Evolutionary conservation across 2,113 vertebrate species (phyloP).

Genomic region (Elachura formosa): DNA sequence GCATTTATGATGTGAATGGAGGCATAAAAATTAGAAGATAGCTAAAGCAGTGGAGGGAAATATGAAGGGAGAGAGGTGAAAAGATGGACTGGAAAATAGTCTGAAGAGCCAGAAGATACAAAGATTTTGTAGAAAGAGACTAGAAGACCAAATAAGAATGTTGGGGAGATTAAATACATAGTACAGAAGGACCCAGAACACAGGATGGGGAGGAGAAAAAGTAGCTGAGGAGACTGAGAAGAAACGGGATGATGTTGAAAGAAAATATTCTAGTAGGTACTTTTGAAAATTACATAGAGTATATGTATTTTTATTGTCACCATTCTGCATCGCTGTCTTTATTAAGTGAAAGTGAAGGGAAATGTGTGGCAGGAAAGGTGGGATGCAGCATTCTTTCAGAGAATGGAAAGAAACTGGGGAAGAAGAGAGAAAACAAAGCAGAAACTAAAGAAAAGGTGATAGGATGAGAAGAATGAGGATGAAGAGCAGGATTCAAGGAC

Average conservation of each 20-base stretch:
- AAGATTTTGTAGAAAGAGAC: not conserved
- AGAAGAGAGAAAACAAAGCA: not conserved
- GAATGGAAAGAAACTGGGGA: not conserved
- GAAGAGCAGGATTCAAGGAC: not conserved
- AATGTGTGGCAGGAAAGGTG: not conserved
- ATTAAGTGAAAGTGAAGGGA: not conserved
- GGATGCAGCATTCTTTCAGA: not conserved
- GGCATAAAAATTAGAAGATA: not conserved
- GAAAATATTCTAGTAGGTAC: not conserved
- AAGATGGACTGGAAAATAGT: not conserved
- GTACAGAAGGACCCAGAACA: not conserved
- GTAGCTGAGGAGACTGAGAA: not conserved
- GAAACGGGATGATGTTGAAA: not conserved
- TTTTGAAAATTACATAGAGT: not conserved
- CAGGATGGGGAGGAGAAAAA: not conserved
- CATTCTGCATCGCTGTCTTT: not conserved
- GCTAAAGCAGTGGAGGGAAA: not conserved
- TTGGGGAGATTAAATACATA: not conserved
- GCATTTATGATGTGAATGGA: not conserved
- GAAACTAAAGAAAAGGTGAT: not conserved
- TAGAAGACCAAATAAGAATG: not conserved
- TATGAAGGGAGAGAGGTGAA: not conserved
- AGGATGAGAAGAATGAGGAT: not conserved
- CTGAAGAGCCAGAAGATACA: not conserved
- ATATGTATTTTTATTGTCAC: not conserved